Evolutionary conservation across 2,888 invertebrate species (phyloP).

Genomic region (Troglohyphantes excavatus): DNA sequence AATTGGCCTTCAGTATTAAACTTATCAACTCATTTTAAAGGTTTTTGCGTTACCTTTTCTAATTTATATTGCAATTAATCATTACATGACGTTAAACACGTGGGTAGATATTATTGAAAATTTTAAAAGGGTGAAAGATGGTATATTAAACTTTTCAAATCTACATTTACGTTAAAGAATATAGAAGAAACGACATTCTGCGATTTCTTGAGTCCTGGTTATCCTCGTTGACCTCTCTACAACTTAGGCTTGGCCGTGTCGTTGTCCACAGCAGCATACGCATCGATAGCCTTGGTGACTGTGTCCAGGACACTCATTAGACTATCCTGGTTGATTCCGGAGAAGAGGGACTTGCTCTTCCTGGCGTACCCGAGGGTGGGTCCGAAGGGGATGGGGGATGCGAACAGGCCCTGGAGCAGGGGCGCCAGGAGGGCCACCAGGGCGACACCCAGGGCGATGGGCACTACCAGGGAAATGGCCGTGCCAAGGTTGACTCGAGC

Average conservation of each 20-base stretch:
- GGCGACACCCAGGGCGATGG: constrained; percentile 69
- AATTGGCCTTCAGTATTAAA: no score
- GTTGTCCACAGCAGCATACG: constrained; percentile 33
- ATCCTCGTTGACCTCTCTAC: constrained; percentile 4
- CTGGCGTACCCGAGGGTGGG: constrained; percentile 60
- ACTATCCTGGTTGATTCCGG: constrained; percentile 65
- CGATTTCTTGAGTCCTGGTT: background rate
- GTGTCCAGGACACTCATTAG: constrained; percentile 61
- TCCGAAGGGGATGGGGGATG: constrained; percentile 59
- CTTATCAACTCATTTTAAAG: no score
- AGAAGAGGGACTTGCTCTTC: constrained; percentile 60
- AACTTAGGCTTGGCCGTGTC: constrained; percentile 55
- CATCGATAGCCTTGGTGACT: constrained; percentile 70
- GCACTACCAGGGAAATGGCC: constrained; percentile 67
- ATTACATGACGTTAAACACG: no score
- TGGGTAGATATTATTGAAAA: no score
- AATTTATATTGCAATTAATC: no score
- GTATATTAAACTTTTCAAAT: no score
- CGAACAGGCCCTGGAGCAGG: constrained; percentile 70
- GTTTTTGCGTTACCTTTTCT: no score
- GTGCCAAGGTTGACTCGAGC: constrained; percentile 68
- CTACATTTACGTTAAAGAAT: no score
- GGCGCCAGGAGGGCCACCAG: constrained; percentile 67
- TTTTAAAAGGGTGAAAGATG: no score
- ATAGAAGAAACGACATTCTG: no score